Evolutionary conservation across 2,888 invertebrate genomes (phyloP).

Genomic region (Dione juno): DNA sequence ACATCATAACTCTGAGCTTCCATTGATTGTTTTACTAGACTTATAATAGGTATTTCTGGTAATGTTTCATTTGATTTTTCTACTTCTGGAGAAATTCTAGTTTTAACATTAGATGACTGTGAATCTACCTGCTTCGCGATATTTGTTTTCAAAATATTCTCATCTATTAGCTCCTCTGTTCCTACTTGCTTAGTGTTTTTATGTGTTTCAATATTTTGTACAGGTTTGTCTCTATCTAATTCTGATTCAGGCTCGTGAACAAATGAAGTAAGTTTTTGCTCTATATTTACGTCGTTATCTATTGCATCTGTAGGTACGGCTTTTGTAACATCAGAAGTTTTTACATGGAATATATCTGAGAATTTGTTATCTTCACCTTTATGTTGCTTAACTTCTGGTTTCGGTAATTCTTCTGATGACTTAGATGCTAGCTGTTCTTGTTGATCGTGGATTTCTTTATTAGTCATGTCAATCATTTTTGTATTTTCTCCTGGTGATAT

Average conservation of each 20-base stretch:
- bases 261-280: slow-evolving; percentile 35
- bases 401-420: neutral
- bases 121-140: neutral
- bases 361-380: neutral
- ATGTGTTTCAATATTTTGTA: slow-evolving; percentile 85
- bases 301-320: neutral
- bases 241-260: slow-evolving; percentile 68
- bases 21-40: neutral
- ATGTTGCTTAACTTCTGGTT: no score
- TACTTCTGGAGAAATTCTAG: slow-evolving; percentile 9
- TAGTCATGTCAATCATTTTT: neutral
- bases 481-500: neutral
- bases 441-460: neutral
- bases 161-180: slow-evolving; percentile 76
- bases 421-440: neutral
- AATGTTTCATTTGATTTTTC: neutral
- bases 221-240: slow-evolving; percentile 55
- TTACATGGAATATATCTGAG: neutral
- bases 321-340: neutral
- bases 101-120: neutral
- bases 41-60: neutral
- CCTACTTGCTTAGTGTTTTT: slow-evolving; percentile 83
- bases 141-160: neutral
- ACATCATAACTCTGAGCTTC: neutral
- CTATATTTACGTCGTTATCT: slow-evolving; percentile 3